phyloP scores from a whole-genome alignment of 2,888 invertebrate genomes.

The Apodemia hepburni region DNA sequence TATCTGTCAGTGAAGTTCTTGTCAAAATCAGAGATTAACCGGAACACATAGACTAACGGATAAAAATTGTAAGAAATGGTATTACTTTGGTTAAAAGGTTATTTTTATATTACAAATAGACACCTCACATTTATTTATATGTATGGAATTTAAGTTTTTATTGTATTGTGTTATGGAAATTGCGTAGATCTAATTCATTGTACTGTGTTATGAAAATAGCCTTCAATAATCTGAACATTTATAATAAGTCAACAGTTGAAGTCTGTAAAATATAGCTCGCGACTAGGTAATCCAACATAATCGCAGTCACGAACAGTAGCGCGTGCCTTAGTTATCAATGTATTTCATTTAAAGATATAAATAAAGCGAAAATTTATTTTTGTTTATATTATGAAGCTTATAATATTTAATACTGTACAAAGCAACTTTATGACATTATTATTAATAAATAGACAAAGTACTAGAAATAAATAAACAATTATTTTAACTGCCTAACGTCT shows the following conservation, averaged over 20 bases:
- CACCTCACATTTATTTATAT: no score
- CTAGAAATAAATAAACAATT: no score
- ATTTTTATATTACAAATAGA: no score
- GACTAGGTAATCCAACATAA: slow-evolving; percentile 26
- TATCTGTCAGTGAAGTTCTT: no score
- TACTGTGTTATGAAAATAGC: neutral
- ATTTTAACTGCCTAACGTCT: no score
- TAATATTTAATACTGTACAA: neutral
- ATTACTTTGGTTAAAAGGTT: no score
- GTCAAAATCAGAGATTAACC: no score
- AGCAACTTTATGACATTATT: neutral
- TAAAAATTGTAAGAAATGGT: no score
- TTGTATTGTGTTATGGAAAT: no score
- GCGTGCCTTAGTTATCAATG: slow-evolving; percentile 25
- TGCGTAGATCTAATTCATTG: no score
- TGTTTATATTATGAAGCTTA: neutral
- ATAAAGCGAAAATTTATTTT: slow-evolving; percentile 18
- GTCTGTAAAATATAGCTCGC: slow-evolving; percentile 18
- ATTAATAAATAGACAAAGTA: neutral
- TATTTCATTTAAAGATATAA: slow-evolving; percentile 24
- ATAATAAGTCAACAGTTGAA: slow-evolving; percentile 1
- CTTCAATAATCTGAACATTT: neutral
- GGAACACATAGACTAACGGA: no score
- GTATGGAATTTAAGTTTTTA: no score
- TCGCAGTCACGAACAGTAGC: slow-evolving; percentile 30